These are phyloP conservation scores for Tubulanus polymorphus DNA, from an alignment of 2,888 invertebrate genomes.

Conservation along the genomic window DNA sequence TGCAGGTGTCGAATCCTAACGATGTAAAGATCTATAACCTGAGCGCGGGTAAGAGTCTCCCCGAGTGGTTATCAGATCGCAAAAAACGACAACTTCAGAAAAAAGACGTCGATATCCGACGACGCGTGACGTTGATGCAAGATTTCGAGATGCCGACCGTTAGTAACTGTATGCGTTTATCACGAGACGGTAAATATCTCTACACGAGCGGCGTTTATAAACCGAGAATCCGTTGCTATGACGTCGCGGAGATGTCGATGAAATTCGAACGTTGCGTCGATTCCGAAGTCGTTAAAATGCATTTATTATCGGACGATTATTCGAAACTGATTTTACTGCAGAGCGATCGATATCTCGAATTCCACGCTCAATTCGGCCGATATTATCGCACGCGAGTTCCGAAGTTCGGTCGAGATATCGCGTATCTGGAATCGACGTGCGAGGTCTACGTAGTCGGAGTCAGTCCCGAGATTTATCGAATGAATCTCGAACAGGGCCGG, in stretches of 20 bases:
- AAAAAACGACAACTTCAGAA: slow-evolving; percentile 68
- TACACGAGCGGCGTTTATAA: slow-evolving; percentile 68
- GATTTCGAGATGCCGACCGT: slow-evolving; percentile 99
- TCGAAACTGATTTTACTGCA: slow-evolving; percentile 89
- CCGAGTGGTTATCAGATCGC: slow-evolving; percentile 65
- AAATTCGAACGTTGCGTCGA: slow-evolving; percentile 98
- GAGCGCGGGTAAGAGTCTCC: slow-evolving; percentile 92
- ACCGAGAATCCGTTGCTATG: slow-evolving; percentile 91
- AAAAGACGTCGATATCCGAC: slow-evolving; percentile 80
- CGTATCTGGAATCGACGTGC: slow-evolving; percentile 82
- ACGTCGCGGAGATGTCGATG: slow-evolving; percentile 89
- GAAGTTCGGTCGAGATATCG: slow-evolving; percentile 89
- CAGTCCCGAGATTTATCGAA: slow-evolving; percentile 82
- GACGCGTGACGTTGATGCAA: slow-evolving; percentile 92
- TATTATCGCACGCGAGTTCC: slow-evolving; percentile 90
- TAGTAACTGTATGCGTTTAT: slow-evolving; percentile 76
- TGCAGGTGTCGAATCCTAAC: slow-evolving; percentile 91
- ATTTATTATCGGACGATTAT: slow-evolving; percentile 91
- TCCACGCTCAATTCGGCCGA: slow-evolving; percentile 90
- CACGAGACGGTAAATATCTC: slow-evolving; percentile 88
- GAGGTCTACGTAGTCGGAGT: slow-evolving; percentile 90
- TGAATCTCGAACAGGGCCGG: slow-evolving; percentile 93
- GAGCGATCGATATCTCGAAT: slow-evolving; percentile 87
- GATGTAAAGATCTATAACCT: slow-evolving; percentile 97
- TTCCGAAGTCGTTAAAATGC: slow-evolving; percentile 91